Base-by-base conservation (phyloP, 2,888 invertebrate genomes). In the Trimorus sp. region DNA sequence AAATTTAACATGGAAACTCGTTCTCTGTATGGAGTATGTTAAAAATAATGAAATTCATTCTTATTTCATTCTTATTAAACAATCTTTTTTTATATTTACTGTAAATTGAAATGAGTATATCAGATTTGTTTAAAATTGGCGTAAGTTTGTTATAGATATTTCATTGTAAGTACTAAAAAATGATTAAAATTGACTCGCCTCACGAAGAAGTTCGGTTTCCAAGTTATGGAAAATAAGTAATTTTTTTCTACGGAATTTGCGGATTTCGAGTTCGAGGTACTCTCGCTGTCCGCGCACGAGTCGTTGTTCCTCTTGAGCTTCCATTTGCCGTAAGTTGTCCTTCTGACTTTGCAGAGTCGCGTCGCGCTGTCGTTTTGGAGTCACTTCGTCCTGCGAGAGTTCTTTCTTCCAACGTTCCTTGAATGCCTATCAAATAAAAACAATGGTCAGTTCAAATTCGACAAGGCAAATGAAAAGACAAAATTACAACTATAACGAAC, bases 331-430 rank as follows among this genome's bases (percentile, higher is more conserved):
- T 89, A 98, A 93, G 92, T 95, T 96, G 92, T 98, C 98, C 92
- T 98, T 98, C 90, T 98, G 98, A 89, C 96, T 96, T 94, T 97
- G 97, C 90, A 98, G 93, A 77, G 97, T 97, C 83, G 97, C 96
- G 91, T 98, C 98, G 85, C 97, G 94, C 92, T 97, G 97, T 88
- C 97, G 93, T 92, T 97, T 98, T 70, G 98, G 97, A 88, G 97
- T 97, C 71, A 97, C 96, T 92, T 98, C 98, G 91, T 98, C 97
- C 93, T 97, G 95, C 59, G 97, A 97, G 84, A 98, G 93, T 90
- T 98, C 98, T 88, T 96, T 94, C 95, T 99, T 99, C 96, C 98
- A 98, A 87, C 98, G 93, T 91, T 99, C 99, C 93, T 99, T 99
- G 92, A 97, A 98, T 65, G 96, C 96, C 90, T 91, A 60, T 48